phyloP scores from a whole-genome alignment of 2,888 invertebrate species.

The Psococerastis gibbosa region DNA sequence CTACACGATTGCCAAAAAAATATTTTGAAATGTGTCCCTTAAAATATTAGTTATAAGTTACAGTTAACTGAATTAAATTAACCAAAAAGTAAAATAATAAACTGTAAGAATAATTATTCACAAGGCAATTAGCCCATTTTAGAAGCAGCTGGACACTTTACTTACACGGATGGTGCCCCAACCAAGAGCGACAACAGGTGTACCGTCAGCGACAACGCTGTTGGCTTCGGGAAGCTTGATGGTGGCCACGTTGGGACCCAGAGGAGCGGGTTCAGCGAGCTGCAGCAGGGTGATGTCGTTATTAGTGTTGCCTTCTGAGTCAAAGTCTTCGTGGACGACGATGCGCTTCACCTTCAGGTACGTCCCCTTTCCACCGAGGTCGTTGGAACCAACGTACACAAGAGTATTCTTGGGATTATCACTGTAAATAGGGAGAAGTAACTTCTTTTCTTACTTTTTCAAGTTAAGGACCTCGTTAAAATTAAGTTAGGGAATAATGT shows the following conservation, averaged over 20 bases:
- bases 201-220: slow-evolving; percentile 7
- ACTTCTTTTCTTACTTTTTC: too few species aligned
- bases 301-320: slow-evolving; percentile 6
- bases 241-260: slow-evolving; percentile 5
- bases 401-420: background rate
- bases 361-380: slow-evolving; percentile 9
- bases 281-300: slow-evolving; percentile 14
- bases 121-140: too few species aligned
- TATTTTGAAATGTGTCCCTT: too few species aligned
- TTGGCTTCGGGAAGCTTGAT: slow-evolving; percentile 12
- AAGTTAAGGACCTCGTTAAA: too few species aligned
- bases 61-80: too few species aligned
- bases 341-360: slow-evolving; percentile 5
- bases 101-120: too few species aligned
- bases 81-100: too few species aligned
- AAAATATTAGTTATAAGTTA: too few species aligned
- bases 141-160: too few species aligned
- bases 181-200: slow-evolving; percentile 10
- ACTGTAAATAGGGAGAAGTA: background rate
- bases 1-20: too few species aligned
- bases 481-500: too few species aligned
- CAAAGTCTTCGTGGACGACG: slow-evolving; percentile 12
- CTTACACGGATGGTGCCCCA: slow-evolving; percentile 13
- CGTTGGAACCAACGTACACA: slow-evolving; percentile 2
- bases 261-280: slow-evolving; percentile 4